Base-by-base conservation (phyloP, 2,113 vertebrate genomes). In the Odocoileus hemionus region DNA sequence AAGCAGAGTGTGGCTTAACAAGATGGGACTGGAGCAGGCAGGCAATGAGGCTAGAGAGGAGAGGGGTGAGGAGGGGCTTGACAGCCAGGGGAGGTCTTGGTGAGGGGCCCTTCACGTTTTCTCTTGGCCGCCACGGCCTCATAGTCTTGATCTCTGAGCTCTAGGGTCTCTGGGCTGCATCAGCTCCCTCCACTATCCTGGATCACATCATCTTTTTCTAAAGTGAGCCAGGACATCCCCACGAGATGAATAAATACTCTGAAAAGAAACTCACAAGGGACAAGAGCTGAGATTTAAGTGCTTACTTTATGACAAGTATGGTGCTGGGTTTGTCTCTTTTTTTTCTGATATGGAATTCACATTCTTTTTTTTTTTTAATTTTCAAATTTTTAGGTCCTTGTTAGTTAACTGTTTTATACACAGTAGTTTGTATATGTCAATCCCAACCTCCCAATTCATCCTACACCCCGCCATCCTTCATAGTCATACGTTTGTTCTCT, bases 81-180 rank as follows among this genome's bases (percentile, higher is more conserved):
- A 5, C 39, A 25, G 39, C 70, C 14, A 9, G 45, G 36, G 84
- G 33, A 86, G 47, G 54, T 30, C 45, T 50, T 14, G 5, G 33
- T 39, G 61, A 67, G 55, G 17, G 78, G 52, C 89, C 55, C 21
- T n/a, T 58, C 3, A 0, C n/a, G 50, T 61, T 15, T 50, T 21
- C 26, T 11, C 8, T 1, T 12, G 79, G 61, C 50, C 0, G 0
- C 43, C 43, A 36, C 1, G 6, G 12, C 16, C 47, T 84, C 25
- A 8, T 4, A 23, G 50, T 30, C 19, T 47, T 94, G 70, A 26
- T 80, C 60, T 61, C 58, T 5, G 2, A 54, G 87, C 50, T 54
- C 60, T 67, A 80, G 61, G 43, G 16, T 83, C 45, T 67, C 26
- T 2, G 57, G 91, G 76, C 58, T 15, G 58, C 45, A 45, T 13